Percentiles rank a stretch among this genome's conserved stretches.
Evolutionary conservation across 2,797 vertebrate species (phyloP).

Genomic region (Enteromius viviparus): DNA sequence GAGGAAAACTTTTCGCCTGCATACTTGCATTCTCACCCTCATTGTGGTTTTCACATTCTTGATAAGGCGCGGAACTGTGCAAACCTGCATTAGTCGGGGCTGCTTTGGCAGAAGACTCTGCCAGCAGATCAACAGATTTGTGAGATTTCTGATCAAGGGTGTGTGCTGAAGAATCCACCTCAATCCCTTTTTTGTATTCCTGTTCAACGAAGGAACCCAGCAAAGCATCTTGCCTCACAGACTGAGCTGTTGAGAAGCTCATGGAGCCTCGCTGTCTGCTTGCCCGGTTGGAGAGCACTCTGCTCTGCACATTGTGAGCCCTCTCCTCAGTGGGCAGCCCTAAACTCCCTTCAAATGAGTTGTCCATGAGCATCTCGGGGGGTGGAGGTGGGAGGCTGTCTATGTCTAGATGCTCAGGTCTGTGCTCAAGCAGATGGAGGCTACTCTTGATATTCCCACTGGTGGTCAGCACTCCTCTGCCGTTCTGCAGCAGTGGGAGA

Average conservation of each 20-base stretch:
- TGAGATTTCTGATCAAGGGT: not conserved
- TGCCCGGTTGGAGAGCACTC: constrained; percentile 78
- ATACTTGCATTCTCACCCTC: constrained; percentile 55
- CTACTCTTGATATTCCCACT: constrained; percentile 77
- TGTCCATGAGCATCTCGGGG: constrained; percentile 88
- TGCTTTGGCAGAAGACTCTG: not conserved
- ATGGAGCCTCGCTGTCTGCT: constrained; percentile 49
- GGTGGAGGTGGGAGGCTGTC: constrained; percentile 89
- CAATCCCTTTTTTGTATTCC: constrained; percentile 29
- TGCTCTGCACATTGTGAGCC: not conserved
- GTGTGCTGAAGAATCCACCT: not conserved
- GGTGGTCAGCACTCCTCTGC: constrained; percentile 59
- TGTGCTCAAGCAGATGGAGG: constrained; percentile 65
- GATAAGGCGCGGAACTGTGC: constrained; percentile 24
- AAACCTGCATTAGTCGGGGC: not conserved
- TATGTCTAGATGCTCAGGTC: constrained; percentile 70
- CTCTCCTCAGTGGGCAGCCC: constrained; percentile 43
- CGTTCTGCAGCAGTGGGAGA: constrained; percentile 68
- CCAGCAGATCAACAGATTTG: not conserved
- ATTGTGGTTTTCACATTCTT: constrained; percentile 57
- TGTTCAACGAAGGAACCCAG: constrained; percentile 14
- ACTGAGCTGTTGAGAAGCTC: constrained; percentile 33
- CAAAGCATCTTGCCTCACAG: constrained; percentile 54
- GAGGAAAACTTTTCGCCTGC: constrained; percentile 51
- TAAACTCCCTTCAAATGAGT: constrained; percentile 73